phyloP scores from a whole-genome alignment of 2,888 invertebrate genomes.

The Trissolcus japonicus region DNA sequence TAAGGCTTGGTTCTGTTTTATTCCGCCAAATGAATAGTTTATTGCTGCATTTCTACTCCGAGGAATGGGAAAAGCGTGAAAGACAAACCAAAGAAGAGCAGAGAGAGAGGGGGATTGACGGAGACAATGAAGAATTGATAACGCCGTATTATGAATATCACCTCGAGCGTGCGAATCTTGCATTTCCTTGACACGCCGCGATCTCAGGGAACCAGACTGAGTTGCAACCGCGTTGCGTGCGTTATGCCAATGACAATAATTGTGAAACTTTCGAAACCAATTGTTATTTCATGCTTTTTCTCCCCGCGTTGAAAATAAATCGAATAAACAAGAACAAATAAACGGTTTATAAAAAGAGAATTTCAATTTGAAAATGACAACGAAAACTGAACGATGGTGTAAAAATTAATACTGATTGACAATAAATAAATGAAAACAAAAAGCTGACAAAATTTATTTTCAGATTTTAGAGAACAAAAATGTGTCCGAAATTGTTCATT shows the following conservation, averaged over 20 bases:
- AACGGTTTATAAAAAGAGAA: too few species aligned
- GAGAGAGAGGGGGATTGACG: constrained; percentile 43
- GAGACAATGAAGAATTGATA: constrained; percentile 74
- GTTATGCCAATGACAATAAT: constrained; percentile 43
- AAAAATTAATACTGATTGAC: too few species aligned
- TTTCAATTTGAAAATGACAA: too few species aligned
- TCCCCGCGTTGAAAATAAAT: background rate
- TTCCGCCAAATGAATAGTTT: constrained; percentile 54
- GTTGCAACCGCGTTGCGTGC: constrained; percentile 59
- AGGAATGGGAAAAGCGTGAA: constrained; percentile 51
- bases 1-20: constrained; percentile 44
- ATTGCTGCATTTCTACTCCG: constrained; percentile 52
- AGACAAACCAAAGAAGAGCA: constrained; percentile 37
- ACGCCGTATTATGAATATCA: constrained; percentile 72
- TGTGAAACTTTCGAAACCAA: too few species aligned
- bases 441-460: too few species aligned
- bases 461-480: too few species aligned
- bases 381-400: too few species aligned
- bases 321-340: too few species aligned
- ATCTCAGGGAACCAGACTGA: constrained; percentile 60
- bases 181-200: constrained; percentile 67
- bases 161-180: constrained; percentile 73
- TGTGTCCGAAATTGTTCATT: too few species aligned
- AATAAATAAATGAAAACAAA: too few species aligned
- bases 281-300: too few species aligned